A percentile compares a stretch with the other conserved stretches of the same genome.
phyloP scores from a whole-genome alignment of 2,113 vertebrate species.

The Tragelaphus imberbis region DNA sequence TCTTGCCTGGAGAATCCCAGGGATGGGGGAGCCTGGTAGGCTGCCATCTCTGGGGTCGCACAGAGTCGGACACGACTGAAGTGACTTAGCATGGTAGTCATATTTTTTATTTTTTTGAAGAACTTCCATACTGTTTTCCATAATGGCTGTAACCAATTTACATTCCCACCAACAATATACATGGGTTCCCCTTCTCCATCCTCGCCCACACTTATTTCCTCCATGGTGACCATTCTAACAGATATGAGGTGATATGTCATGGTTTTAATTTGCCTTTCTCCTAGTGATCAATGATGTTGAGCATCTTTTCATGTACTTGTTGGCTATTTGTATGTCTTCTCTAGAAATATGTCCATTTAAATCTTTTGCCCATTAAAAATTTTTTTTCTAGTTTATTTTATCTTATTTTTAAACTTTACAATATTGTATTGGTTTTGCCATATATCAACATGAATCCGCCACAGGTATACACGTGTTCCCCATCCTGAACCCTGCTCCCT shows the following conservation, averaged over 20 bases:
- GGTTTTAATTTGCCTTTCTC: not conserved
- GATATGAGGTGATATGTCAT: not conserved
- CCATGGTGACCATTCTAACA: not conserved
- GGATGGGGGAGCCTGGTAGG: no score
- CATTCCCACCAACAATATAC: not conserved
- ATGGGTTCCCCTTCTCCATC: not conserved
- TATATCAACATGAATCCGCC: no score
- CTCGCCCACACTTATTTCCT: not conserved
- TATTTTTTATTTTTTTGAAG: not conserved
- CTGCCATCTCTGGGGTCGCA: no score
- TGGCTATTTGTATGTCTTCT: not conserved
- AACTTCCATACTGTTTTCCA: not conserved
- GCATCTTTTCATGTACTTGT: not conserved
- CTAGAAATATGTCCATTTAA: not conserved
- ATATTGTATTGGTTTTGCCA: no score
- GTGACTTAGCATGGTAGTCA: not conserved
- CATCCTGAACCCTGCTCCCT: no score
- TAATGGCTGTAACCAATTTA: not conserved
- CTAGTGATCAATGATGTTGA: not conserved
- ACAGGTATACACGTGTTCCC: no score
- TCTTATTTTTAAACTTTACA: no score
- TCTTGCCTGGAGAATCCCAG: no score
- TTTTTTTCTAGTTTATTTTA: no score
- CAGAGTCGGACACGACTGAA: fast-evolving
- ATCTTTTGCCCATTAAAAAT: not conserved